Percentiles rank a stretch among this genome's conserved stretches.
phyloP scores from a whole-genome alignment of 2,888 invertebrate genomes.

The Drosophila parthenogenetica region DNA sequence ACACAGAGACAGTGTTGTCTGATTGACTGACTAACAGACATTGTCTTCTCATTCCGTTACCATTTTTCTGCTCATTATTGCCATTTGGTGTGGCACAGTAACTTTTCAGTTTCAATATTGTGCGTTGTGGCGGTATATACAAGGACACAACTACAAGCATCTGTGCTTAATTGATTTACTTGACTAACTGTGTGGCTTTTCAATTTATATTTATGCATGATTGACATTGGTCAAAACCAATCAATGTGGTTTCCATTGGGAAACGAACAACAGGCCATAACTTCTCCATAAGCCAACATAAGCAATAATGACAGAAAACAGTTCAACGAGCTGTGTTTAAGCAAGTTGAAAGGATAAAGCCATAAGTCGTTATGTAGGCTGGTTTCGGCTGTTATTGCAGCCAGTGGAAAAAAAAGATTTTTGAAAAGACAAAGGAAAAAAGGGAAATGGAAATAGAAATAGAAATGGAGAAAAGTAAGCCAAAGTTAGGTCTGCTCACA shows the following conservation, averaged over 20 bases:
- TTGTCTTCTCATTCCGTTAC: slow-evolving; percentile 8
- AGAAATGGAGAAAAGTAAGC: slow-evolving; percentile 13
- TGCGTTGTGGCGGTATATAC: not conserved
- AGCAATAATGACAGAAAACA: slow-evolving; percentile 34
- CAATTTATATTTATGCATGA: slow-evolving; percentile 48
- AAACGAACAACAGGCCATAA: slow-evolving; percentile 1
- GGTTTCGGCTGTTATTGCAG: slow-evolving; percentile 11
- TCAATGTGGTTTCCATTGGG: slow-evolving; percentile 24
- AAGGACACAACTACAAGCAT: slow-evolving; percentile 6
- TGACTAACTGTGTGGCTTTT: slow-evolving; percentile 43
- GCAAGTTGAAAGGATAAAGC: slow-evolving; percentile 61
- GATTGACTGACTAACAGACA: slow-evolving; percentile 20
- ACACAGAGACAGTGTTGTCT: slow-evolving; percentile 11
- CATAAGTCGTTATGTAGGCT: slow-evolving; percentile 66
- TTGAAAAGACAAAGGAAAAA: not conserved
- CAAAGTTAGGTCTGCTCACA: slow-evolving; percentile 45
- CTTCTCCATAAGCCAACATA: slow-evolving; percentile 12
- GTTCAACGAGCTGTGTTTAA: slow-evolving; percentile 50
- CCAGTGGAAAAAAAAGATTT: not conserved
- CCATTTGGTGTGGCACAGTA: slow-evolving; percentile 17
- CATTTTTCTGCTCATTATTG: slow-evolving; percentile 54
- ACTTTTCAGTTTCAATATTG: slow-evolving; percentile 25
- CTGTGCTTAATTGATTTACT: slow-evolving; percentile 65
- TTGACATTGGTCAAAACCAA: slow-evolving; percentile 21
- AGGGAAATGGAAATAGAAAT: not conserved